A percentile compares a stretch with the other conserved stretches of the same genome.
Evolutionary conservation across 2,888 invertebrate genomes (phyloP).

Genomic region (Nomada fucata): DNA sequence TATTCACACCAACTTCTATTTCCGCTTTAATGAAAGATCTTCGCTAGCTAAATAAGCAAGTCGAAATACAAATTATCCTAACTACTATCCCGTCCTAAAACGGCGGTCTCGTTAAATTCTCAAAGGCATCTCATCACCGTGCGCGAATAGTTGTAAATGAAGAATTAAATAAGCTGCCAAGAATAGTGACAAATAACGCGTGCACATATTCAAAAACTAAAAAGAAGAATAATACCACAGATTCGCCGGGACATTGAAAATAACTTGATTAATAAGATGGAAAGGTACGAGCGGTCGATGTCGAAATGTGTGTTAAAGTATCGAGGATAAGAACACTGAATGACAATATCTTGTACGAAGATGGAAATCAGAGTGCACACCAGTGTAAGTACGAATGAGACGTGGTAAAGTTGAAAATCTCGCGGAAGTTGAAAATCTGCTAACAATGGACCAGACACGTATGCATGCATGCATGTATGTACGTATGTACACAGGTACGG

Average conservation of each 20-base stretch:
- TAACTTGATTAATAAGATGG: background rate
- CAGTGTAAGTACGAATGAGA: slow-evolving; percentile 1
- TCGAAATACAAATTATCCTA: no score
- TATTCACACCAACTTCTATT: background rate
- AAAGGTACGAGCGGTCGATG: background rate
- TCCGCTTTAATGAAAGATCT: background rate
- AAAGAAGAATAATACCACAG: background rate
- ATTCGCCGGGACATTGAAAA: background rate
- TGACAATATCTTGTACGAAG: background rate
- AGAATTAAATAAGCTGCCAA: no score
- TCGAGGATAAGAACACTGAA: no score
- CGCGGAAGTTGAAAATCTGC: slow-evolving; percentile 25
- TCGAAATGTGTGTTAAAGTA: background rate
- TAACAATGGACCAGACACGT: slow-evolving; percentile 36
- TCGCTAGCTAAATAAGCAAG: no score
- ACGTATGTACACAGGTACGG: background rate
- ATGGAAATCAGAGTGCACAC: background rate
- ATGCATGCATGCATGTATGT: slow-evolving; percentile 8
- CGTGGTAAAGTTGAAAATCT: slow-evolving; percentile 9
- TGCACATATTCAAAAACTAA: background rate
- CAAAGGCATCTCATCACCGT: no score
- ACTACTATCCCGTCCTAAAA: no score
- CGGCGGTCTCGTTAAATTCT: no score
- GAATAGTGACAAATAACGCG: background rate
- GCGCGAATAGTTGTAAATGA: no score